phyloP scores from a whole-genome alignment of 2,888 invertebrate genomes.

The Sinelater perroti region DNA sequence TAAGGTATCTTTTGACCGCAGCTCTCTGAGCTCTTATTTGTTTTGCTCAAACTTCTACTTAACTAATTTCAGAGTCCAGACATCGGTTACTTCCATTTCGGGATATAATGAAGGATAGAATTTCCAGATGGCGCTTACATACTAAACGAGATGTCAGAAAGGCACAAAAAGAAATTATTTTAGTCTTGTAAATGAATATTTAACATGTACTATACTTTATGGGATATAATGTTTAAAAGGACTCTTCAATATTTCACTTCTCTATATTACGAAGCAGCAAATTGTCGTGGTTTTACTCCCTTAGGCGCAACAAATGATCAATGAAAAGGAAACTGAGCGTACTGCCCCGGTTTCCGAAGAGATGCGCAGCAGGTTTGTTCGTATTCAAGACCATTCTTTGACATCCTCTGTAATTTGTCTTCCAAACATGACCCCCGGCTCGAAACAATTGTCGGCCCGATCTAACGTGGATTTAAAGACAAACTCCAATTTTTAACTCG shows the following conservation, averaged over 20 bases:
- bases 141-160: too few relatives aligned
- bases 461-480: too few relatives aligned
- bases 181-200: too few relatives aligned
- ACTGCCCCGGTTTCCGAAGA: not conserved
- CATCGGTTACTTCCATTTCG: not conserved
- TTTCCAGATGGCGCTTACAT: too few relatives aligned
- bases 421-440: not conserved
- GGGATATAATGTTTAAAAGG: too few relatives aligned
- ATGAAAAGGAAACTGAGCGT: not conserved
- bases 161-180: too few relatives aligned
- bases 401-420: not conserved
- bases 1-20: conserved; percentile 2
- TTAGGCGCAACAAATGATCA: conserved; percentile 1
- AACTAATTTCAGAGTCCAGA: conserved; percentile 4
- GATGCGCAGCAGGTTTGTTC: not conserved
- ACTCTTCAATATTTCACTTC: too few relatives aligned
- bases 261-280: not conserved
- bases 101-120: too few relatives aligned
- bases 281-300: not conserved
- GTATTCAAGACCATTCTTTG: not conserved
- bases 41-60: not conserved
- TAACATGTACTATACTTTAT: too few relatives aligned
- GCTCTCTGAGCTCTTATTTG: conserved; percentile 5
- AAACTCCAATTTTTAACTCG: too few relatives aligned
- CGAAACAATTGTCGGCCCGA: too few relatives aligned